Evolutionary conservation across 2,113 vertebrate species (phyloP), one percentile per base, ranked within the genome.

Genomic region (Psettodes erumei): DNA sequence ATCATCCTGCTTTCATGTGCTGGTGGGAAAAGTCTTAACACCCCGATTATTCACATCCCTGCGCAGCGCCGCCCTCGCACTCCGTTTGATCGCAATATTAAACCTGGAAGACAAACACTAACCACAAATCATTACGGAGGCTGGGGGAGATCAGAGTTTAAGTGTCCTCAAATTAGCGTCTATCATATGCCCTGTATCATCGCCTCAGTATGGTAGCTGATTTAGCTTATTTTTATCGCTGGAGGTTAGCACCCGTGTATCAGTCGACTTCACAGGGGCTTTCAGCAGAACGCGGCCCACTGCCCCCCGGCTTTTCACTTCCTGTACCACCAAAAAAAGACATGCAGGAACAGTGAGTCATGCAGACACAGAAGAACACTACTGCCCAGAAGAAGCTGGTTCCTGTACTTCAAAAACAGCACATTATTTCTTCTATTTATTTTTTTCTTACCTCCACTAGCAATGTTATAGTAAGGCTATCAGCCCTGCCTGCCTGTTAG

Each of bases 241-340:
- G 48, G 38, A 79, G 21, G 66, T 63, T n/a, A 58, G 50, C 54
- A 37, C 21, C 43, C 42, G 47, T 71, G 50, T 68, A 32, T 74
- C 55, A 37, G 77, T 67, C 50, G 27, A 43, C 5, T 50, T 23
- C 43, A 68, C 13, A 54, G 9, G 74, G 18, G 61, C 68, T 84
- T 70, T 81, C 69, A 72, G 56, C 56, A 58, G 38, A 25, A 66
- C 67, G 77, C 54, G 78, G 65, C 68, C 33, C 35, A 47, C 35
- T 76, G 69, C 71, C 81, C 72, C 82, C 71, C 27, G 55, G 60
- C 58, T 75, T n/a, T n/a, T 43, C 56, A 74, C 60, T 81, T 78
- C 58, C 62, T 63, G 38, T 75, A 64, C 19, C n/a, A 70, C 71
- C 42, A 59, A 73, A 86, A 72, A 33, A 75, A 55, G 55, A 40